Evolutionary conservation across 2,113 vertebrate species (phyloP), one percentile per base, ranked within the genome.

Genomic region (Tauraco erythrolophus): DNA sequence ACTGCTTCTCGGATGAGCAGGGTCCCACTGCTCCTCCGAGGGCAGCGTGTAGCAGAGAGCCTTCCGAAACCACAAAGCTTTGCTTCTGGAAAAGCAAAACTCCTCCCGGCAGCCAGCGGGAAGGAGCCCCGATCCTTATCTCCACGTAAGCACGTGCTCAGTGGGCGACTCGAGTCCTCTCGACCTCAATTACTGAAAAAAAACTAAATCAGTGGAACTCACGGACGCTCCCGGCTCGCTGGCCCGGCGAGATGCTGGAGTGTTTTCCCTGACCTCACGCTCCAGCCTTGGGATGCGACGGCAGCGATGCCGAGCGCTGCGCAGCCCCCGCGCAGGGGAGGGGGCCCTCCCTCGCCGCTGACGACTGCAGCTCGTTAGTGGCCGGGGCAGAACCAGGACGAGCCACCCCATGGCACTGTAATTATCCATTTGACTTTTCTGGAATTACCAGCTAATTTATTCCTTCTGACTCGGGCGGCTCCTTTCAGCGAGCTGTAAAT

Each of bases 1-100:
- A 0, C 6, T 2, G 70, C 19, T 51, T 17, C 37, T 7, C 6
- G 70, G 35, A 15, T 16, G 35, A 61, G 66, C 51, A 1, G 41
- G 31, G 64, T 70, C 11, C 13, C 11, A 6, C 19, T 0, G 0
- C 16, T 15, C 58, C 39, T 19, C 10, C 0, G 4, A 6, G 24
- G 12, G 70, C 64, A 23, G 46, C 18, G 1, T 4, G 39, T n/a
- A 1, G 14, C 62, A 46, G 37, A 4, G 19, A 48, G 35, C 57
- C 45, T n/a, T 13, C 50, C 28, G 2, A 2, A 16, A 27, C 54
- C 43, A 8, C 1, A 1, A 0, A 16, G 39, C 64, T n/a, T 10
- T 54, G 58, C 78, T 65, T n/a, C 79, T 43, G 75, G 60, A 18
- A 25, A 14, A 14, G 57, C 66, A 11, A 19, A 41, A 2, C 15